Percentiles rank a stretch among this genome's conserved stretches.
Conservation (phyloP, 2,113 vertebrate genomes). For the Nothobranchius furzeri region DNA sequence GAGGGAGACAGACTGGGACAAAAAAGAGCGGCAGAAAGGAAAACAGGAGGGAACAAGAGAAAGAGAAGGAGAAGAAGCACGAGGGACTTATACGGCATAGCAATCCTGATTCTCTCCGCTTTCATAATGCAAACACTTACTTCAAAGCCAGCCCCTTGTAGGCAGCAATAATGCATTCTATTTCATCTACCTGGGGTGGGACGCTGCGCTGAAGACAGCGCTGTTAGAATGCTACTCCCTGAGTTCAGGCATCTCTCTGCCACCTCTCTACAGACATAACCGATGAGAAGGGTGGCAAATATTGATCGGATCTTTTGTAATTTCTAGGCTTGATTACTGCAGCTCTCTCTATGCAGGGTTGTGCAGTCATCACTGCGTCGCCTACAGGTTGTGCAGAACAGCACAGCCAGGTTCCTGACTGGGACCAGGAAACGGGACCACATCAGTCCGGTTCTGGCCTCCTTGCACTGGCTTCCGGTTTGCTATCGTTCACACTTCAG, state of each 20-base stretch:
- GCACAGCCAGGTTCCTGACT: no score
- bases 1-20: no score
- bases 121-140: conserved; percentile 75
- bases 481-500: no score
- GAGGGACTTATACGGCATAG: conserved; percentile 57
- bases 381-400: no score
- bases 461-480: no score
- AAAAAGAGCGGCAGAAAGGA: conserved; percentile 34
- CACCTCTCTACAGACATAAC: conserved; percentile 20
- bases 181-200: conserved; percentile 75
- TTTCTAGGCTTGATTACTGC: no score
- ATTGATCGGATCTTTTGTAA: not conserved
- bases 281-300: not conserved
- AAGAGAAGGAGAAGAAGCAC: conserved; percentile 40
- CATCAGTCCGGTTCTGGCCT: no score
- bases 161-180: conserved; percentile 73
- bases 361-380: no score
- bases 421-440: no score
- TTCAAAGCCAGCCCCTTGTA: conserved; percentile 72
- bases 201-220: conserved; percentile 42
- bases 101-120: conserved; percentile 67
- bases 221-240: conserved; percentile 28
- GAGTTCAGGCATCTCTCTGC: conserved; percentile 22
- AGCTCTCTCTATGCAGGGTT: no score
- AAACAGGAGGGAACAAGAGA: conserved; percentile 16